phyloP scores from a whole-genome alignment of 2,797 vertebrate species.

The Neopelma chrysocephalum region DNA sequence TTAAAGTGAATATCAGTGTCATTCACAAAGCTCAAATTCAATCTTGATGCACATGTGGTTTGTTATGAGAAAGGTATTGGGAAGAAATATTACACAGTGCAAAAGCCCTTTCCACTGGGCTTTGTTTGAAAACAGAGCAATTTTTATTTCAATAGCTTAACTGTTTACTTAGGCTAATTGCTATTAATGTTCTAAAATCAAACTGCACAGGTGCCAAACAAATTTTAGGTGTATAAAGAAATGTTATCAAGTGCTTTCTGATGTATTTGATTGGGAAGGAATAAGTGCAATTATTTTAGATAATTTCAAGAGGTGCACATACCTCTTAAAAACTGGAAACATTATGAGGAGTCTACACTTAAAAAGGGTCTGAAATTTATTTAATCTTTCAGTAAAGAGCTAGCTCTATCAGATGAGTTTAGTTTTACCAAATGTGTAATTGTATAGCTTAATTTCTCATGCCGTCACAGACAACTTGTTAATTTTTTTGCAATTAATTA shows the following conservation, averaged over 20 bases:
- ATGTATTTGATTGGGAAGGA: neutral
- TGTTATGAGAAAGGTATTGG: neutral
- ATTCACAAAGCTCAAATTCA: conserved; percentile 68
- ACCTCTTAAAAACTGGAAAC: neutral
- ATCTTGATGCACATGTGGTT: neutral
- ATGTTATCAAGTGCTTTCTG: neutral
- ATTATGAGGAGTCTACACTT: neutral
- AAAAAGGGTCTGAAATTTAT: neutral
- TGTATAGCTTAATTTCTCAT: neutral
- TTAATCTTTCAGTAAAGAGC: neutral
- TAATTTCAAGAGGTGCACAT: neutral
- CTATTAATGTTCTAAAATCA: neutral
- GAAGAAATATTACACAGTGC: neutral
- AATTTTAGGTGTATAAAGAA: neutral
- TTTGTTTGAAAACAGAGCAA: neutral
- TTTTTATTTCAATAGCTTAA: neutral
- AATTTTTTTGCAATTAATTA: neutral
- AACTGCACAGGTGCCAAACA: neutral
- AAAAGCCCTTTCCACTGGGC: neutral
- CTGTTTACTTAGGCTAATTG: neutral
- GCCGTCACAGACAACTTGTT: neutral
- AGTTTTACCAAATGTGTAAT: neutral
- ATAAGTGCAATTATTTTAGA: neutral
- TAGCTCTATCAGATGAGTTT: neutral
- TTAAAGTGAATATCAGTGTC: conserved; percentile 60